Evolutionary conservation across 2,113 vertebrate genomes (phyloP), one percentile per base, ranked within the genome.

Genomic region (Taurulus bubalis): DNA sequence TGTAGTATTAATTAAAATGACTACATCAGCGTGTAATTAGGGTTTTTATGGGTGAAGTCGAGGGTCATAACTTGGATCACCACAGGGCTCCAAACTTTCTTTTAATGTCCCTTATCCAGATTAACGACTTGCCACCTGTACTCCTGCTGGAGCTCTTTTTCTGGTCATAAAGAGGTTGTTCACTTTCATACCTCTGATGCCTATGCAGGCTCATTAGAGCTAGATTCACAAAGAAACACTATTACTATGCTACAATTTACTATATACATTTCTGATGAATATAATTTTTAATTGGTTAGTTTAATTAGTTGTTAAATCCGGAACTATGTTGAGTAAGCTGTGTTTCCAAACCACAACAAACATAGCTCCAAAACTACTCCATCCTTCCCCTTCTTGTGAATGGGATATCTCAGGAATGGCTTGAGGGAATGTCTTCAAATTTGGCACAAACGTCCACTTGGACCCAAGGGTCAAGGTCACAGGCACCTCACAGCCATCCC

Each of bases 11-110:
- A 96, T 96, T 96, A 95, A 95, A 94, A 91, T 93, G 91, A 85
- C 93, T 93, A 91, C 87, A 89, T 85, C 92, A 92, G 89, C 89
- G 88, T 95, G 90, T 96, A 96, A 96, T 96, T 95, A 83, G 84
- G 93, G 62, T 91, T 94, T 88, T 94, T 95, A 94, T 85, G 77
- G 92, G 89, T 74, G 89, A 85, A 77, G 86, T 87, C 85, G 24
- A 77, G 92, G 94, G 86, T 91, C 93, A 75, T 95, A 93, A 93
- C 92, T 94, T 91, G 90, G 86, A 91, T 93, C 87, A 89, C 77
- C 93, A 89, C 62, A 94, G 88, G 92, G 87, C 90, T 90, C 34
- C 83, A 94, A 89, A 90, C 76, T 86, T 88, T 80, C 59, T 94
- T 92, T 95, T 94, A 93, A 82, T 92, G 87, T 92, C 85, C 85